phyloP scores from a whole-genome alignment of 2,888 invertebrate species.

The Limulus polyphemus region DNA sequence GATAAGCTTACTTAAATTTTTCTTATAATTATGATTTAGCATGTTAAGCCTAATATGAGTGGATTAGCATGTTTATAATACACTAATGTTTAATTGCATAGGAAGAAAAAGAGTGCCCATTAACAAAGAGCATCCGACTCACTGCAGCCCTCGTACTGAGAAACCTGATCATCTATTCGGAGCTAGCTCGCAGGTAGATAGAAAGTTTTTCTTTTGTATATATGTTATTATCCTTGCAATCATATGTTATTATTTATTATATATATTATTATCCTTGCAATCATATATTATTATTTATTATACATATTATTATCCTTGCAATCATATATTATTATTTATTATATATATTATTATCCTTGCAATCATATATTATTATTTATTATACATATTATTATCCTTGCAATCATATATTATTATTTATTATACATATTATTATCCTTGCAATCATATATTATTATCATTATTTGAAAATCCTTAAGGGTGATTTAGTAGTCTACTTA shows the following conservation, averaged over 20 bases:
- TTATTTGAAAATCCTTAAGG: too few species aligned
- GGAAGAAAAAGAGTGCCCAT: conserved; percentile 98
- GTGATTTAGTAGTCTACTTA: too few species aligned
- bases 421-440: too few species aligned
- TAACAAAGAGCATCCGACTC: conserved; percentile 94
- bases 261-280: neutral
- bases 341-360: neutral
- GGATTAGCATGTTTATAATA: neutral
- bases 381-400: neutral
- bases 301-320: neutral
- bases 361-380: neutral
- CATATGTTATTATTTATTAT: neutral
- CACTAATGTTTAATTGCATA: conserved; percentile 39
- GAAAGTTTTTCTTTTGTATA: neutral
- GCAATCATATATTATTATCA: too few species aligned
- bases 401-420: too few species aligned
- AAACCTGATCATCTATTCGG: conserved; percentile 90
- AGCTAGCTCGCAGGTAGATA: conserved; percentile 30
- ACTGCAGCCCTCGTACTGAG: conserved; percentile 92
- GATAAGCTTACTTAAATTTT: too few species aligned
- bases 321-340: neutral
- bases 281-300: neutral
- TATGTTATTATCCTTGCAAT: neutral
- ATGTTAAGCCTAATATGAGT: neutral
- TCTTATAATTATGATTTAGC: too few species aligned